phyloP scores from a whole-genome alignment of 2,888 invertebrate species.

The Conomelus anceps region DNA sequence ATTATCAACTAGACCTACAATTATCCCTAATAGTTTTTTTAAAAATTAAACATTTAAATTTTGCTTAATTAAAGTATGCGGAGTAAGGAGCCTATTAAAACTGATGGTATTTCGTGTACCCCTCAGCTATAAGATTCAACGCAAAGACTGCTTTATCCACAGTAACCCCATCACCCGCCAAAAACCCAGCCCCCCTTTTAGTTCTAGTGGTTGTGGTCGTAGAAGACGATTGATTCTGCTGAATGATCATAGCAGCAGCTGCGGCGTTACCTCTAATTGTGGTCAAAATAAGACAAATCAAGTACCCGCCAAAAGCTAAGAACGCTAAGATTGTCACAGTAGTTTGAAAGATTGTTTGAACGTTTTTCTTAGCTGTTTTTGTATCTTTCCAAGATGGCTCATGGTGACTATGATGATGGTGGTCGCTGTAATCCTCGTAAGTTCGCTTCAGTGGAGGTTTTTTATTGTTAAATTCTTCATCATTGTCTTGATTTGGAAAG shows the following conservation, averaged over 20 bases:
- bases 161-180: background rate
- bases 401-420: background rate
- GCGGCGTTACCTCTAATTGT: conserved; percentile 10
- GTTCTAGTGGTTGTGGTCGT: background rate
- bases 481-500: background rate
- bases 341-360: conserved; percentile 68
- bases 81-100: too few relatives aligned
- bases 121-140: conserved; percentile 29
- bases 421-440: background rate
- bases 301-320: conserved; percentile 76
- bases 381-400: background rate
- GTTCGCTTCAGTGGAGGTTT: background rate
- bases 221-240: conserved; percentile 7
- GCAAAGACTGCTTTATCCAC: conserved; percentile 27
- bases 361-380: conserved; percentile 44
- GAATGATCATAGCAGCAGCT: conserved; percentile 4
- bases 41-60: too few relatives aligned
- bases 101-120: conserved; percentile 28
- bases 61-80: too few relatives aligned
- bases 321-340: conserved; percentile 73
- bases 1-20: too few relatives aligned
- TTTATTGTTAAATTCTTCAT: background rate
- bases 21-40: too few relatives aligned
- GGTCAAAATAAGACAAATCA: conserved; percentile 68
- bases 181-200: background rate